Percentiles rank a stretch among this genome's conserved stretches.
Conservation (phyloP, 1,140 invertebrate species). For the Macrobrachium rosenbergii region DNA sequence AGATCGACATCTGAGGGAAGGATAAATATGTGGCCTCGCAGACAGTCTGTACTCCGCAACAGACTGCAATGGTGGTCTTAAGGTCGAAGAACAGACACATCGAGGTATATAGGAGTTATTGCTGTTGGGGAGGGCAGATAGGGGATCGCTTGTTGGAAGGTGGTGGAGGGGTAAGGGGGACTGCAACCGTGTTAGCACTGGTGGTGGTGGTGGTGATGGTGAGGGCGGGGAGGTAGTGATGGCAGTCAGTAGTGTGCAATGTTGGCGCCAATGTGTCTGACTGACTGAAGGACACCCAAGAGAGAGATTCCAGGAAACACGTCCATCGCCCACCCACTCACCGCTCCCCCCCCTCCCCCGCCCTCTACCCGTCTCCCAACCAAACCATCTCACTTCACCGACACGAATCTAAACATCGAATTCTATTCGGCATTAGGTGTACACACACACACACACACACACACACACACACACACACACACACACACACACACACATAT, state of each 20-base stretch:
- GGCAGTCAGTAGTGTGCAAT: background rate
- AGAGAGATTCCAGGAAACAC: background rate
- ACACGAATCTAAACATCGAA: background rate
- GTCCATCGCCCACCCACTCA: background rate
- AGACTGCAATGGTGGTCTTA: no score
- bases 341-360: background rate
- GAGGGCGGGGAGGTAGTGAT: background rate
- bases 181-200: background rate
- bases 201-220: background rate
- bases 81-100: no score
- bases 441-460: no score
- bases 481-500: no score
- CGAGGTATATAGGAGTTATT: background rate
- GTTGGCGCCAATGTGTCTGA: slow-evolving; percentile 3
- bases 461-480: no score
- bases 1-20: no score
- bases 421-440: no score
- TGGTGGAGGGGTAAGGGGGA: background rate
- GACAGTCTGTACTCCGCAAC: no score
- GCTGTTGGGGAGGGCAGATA: background rate
- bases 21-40: no score
- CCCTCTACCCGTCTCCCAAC: background rate
- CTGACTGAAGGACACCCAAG: no score
- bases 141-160: background rate
- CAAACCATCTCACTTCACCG: background rate